Base-by-base conservation (phyloP, 2,113 vertebrate species). In the Odontophorus gujanensis region DNA sequence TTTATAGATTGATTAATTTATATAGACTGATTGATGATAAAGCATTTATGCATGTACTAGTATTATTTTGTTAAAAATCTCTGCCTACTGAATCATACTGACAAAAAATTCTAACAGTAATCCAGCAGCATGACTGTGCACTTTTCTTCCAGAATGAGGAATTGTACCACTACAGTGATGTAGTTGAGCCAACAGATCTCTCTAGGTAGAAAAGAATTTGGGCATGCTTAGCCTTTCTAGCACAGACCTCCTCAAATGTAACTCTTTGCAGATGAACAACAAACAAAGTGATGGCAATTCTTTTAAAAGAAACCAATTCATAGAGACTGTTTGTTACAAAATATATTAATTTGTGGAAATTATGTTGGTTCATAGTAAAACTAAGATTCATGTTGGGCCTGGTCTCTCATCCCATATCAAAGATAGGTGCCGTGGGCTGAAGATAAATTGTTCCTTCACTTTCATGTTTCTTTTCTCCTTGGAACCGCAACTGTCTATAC, bases 91-190 rank as follows among this genome's bases (percentile, higher is more conserved):
- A 63, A 19, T 5, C 12, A 9, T 24, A 15, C 40, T 45, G 43
- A 24, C 7, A 43, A 12, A 32, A 43, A 7, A n/a, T n/a, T 53
- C 9, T 66, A 32, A 22, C 12, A 66, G 28, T 66, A 47, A 10
- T 34, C 43, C 8, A n/a, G n/a, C 40, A 9, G 2, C n/a, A 11
- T 22, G 20, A 14, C 18, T 15, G 1, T 13, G 13, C 0, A 0
- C 13, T 38, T 68, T 84, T 87, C 48, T 74, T 69, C n/a, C 36
- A 53, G 30, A 43, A n/a, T 48, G 51, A 63, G 7, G 58, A 40
- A 40, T 68, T 72, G 2, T 6, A n/a, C 14, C 5, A 1, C 2
- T 38, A 11, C 6, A 43, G 30, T 5, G 5, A 6, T 47, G 57
- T 9, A 38, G 13, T 22, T 34, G 38, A 45, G 16, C 7, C 18